These are phyloP conservation scores for Myotis myotis DNA, from an alignment of 2,797 vertebrate genomes.

Conservation along the genomic window DNA sequence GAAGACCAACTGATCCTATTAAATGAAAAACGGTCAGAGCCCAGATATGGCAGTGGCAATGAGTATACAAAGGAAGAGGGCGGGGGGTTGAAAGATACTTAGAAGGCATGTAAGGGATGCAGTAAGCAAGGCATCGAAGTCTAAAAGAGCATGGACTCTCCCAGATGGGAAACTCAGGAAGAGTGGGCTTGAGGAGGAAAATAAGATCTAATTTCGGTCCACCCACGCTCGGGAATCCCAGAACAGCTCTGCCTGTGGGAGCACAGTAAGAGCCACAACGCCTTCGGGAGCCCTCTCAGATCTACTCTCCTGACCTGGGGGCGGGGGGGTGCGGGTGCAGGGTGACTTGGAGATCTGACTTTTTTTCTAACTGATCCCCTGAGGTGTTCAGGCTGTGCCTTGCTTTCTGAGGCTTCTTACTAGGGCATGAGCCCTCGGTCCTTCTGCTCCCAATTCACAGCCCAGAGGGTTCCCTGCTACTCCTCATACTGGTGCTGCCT, in stretches of 20 bases:
- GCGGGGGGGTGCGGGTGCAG: no score
- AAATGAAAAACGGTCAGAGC: neutral
- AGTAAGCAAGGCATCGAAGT: neutral
- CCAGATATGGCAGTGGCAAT: neutral
- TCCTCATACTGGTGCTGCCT: neutral
- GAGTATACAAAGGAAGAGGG: neutral
- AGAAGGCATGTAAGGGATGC: neutral
- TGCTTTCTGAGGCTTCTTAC: neutral
- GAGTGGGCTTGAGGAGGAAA: neutral
- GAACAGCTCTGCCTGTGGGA: neutral
- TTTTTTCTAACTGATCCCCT: neutral
- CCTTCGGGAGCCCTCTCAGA: neutral
- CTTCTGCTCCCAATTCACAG: neutral
- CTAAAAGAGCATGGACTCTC: neutral
- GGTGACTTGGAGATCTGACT: neutral
- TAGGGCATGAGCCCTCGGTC: neutral
- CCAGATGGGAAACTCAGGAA: neutral
- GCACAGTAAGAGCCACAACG: neutral
- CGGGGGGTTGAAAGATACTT: neutral
- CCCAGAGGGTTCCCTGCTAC: neutral
- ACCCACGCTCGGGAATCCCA: no score
- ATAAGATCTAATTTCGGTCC: neutral
- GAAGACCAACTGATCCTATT: neutral
- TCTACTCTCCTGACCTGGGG: neutral
- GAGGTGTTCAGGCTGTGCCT: neutral